A percentile compares a stretch with the other conserved stretches of the same genome.
phyloP scores from a whole-genome alignment of 2,113 vertebrate genomes.

The Hymenochirus boettgeri region DNA sequence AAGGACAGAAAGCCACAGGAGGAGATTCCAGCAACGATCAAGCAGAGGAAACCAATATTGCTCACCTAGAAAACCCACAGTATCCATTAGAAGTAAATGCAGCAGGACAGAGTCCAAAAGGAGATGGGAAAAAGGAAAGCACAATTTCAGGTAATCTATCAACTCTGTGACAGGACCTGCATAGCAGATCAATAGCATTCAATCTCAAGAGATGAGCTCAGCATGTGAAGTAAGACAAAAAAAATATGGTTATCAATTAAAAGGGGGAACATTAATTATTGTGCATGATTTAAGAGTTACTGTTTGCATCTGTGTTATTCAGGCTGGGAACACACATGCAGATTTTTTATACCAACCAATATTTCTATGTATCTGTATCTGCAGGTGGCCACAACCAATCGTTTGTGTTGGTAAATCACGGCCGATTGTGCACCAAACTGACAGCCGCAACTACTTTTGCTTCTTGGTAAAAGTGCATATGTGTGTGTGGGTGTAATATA shows the following conservation, averaged over 20 bases:
- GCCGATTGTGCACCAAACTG: too few species aligned
- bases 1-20: conserved; percentile 2
- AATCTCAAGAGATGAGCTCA: conserved; percentile 28
- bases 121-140: conserved; percentile 3
- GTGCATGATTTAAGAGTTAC: too few species aligned
- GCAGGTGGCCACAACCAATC: too few species aligned
- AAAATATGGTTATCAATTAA: background rate
- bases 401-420: too few species aligned
- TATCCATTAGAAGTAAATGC: background rate
- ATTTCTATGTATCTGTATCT: too few species aligned
- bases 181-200: conserved; percentile 34
- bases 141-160: conserved; percentile 16
- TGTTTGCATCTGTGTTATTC: too few species aligned
- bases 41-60: background rate
- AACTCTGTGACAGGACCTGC: conserved; percentile 30
- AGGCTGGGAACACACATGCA: too few species aligned
- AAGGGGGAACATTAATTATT: too few species aligned
- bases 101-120: background rate
- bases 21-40: background rate
- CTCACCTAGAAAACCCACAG: background rate
- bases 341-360: too few species aligned
- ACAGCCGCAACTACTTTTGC: too few species aligned
- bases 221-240: conserved; percentile 24
- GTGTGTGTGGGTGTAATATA: too few species aligned
- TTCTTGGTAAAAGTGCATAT: too few species aligned